Evolutionary conservation across 2,113 vertebrate genomes (phyloP).

Genomic region (Centropristis striata): DNA sequence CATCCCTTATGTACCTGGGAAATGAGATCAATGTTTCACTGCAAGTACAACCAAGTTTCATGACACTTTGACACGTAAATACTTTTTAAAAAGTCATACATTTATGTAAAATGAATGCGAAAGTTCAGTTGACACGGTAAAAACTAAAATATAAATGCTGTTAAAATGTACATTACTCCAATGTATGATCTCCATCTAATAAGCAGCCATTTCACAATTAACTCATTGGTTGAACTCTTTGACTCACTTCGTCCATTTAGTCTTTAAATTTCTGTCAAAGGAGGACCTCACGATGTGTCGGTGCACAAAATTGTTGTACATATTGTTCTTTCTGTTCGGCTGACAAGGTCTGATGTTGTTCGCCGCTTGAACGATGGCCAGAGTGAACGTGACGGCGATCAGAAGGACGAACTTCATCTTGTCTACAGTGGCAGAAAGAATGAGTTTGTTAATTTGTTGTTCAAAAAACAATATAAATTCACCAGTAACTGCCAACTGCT

Average conservation of each 20-base stretch:
- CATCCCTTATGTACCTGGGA: accelerated
- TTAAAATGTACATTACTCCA: not conserved
- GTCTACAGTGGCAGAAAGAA: not conserved
- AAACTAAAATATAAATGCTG: not conserved
- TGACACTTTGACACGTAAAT: not conserved
- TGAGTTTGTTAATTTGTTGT: not conserved
- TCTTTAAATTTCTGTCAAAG: accelerated
- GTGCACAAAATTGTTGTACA: accelerated
- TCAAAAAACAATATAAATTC: too few species aligned
- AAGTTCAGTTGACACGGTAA: too few species aligned
- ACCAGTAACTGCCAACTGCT: too few species aligned
- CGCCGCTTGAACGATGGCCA: not conserved
- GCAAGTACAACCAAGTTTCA: too few species aligned
- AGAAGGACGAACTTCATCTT: not conserved
- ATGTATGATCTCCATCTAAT: not conserved
- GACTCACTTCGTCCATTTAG: not conserved
- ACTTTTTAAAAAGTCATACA: too few species aligned
- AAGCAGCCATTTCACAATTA: not conserved
- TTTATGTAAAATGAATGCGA: too few species aligned
- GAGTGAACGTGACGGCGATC: not conserved
- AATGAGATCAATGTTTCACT: not conserved
- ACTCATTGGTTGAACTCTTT: too few species aligned
- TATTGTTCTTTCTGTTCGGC: not conserved
- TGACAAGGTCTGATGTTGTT: not conserved
- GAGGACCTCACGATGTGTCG: accelerated